Conservation (phyloP, 1,140 invertebrate genomes). For the Steinernema feltiae region DNA sequence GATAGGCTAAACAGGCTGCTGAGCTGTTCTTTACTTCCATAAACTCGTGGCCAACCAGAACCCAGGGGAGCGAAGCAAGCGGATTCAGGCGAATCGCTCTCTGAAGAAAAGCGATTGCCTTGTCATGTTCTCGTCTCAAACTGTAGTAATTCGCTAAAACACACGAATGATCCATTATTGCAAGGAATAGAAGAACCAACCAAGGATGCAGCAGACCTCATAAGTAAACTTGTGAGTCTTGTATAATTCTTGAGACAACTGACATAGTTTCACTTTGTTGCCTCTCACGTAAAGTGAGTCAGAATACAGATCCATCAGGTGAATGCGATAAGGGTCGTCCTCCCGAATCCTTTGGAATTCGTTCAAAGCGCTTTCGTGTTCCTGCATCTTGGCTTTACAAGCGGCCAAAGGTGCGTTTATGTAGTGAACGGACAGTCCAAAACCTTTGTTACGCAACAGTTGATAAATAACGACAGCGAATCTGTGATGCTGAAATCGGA, state of each 20-base stretch:
- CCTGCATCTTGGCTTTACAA: conserved; percentile 26
- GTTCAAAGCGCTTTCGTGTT: conserved; percentile 46
- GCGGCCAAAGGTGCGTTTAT: conserved; percentile 16
- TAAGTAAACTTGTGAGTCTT: conserved; percentile 92
- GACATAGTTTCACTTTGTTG: conserved; percentile 80
- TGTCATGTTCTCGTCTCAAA: conserved; percentile 86
- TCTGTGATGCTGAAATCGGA: conserved; percentile 22
- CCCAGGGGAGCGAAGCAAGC: conserved; percentile 87
- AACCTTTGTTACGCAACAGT: not conserved
- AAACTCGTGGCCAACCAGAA: conserved; percentile 95
- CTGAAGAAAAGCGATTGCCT: conserved; percentile 91
- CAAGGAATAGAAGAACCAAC: conserved; percentile 62
- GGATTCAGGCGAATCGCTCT: conserved; percentile 88
- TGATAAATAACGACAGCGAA: not conserved
- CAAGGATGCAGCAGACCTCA: conserved; percentile 96
- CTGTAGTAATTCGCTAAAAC: conserved; percentile 91
- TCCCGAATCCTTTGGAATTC: conserved; percentile 40
- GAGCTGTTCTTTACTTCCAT: conserved; percentile 98
- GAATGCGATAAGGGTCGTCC: conserved; percentile 47
- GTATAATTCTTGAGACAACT: conserved; percentile 83
- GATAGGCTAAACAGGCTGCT: conserved; percentile 90
- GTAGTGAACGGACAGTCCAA: conserved; percentile 17
- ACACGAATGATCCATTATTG: conserved; percentile 17
- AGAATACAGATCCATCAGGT: conserved; percentile 51
- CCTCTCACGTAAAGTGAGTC: conserved; percentile 62